Conservation (phyloP, 2,113 vertebrate genomes). For the Burhinus oedicnemus region DNA sequence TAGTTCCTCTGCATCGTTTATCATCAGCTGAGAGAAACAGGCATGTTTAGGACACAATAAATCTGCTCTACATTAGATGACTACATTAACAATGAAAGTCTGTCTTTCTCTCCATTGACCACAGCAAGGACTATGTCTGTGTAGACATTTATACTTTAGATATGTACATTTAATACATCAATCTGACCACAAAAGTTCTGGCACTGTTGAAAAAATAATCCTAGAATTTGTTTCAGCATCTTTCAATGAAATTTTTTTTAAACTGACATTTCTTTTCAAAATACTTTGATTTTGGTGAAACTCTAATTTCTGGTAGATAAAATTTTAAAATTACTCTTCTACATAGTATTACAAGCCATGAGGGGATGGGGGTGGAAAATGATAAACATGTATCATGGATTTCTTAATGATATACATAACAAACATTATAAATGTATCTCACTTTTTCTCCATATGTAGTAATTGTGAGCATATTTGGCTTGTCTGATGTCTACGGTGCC, state of each 20-base stretch:
- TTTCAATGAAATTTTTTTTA: neutral
- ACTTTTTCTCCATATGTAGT: neutral
- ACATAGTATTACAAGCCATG: neutral
- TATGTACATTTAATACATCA: neutral
- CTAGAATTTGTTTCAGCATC: neutral
- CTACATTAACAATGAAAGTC: neutral
- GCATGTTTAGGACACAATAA: neutral
- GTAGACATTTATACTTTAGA: neutral
- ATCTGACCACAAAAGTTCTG: neutral
- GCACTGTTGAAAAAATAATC: neutral
- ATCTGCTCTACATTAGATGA: neutral
- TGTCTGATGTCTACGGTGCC: neutral
- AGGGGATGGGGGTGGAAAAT: neutral
- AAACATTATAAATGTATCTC: neutral
- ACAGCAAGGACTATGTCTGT: neutral
- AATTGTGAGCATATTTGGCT: neutral
- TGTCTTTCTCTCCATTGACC: neutral
- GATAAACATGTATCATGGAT: neutral
- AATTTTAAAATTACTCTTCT: neutral
- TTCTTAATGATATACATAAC: neutral
- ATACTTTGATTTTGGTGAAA: neutral
- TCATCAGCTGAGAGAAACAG: neutral
- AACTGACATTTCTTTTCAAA: neutral
- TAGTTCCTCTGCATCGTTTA: neutral
- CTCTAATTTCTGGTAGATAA: neutral